Evolutionary conservation across 2,888 invertebrate genomes (phyloP).

Genomic region (Allophyes oxyacanthae): DNA sequence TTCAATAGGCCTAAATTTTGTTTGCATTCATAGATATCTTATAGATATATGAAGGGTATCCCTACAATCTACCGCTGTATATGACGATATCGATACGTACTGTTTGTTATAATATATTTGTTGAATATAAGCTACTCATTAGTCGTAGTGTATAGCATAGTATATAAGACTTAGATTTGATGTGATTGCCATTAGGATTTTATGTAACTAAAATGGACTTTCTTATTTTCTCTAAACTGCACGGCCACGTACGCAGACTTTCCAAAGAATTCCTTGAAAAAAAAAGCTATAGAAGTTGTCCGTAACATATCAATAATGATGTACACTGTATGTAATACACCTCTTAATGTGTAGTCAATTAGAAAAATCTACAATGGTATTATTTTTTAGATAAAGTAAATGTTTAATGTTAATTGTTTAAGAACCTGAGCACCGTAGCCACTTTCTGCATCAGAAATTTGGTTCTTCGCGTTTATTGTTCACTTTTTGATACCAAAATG

Average conservation of each 20-base stretch:
- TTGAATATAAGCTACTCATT: slow-evolving; percentile 49
- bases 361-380: slow-evolving; percentile 61
- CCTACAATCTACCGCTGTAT: slow-evolving; percentile 25
- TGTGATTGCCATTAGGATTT: slow-evolving; percentile 71
- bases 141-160: slow-evolving; percentile 56
- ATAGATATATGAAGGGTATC: slow-evolving; percentile 11
- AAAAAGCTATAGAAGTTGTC: slow-evolving; percentile 14
- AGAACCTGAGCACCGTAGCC: slow-evolving; percentile 21
- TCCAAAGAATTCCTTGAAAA: slow-evolving; percentile 11
- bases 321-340: slow-evolving; percentile 50
- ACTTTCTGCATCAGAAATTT: too few species aligned
- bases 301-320: slow-evolving; percentile 29
- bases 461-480: too few species aligned
- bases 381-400: slow-evolving; percentile 72
- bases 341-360: slow-evolving; percentile 67
- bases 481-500: too few species aligned
- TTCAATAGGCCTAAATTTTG: slow-evolving; percentile 54
- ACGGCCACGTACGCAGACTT: slow-evolving; percentile 28
- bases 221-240: slow-evolving; percentile 45
- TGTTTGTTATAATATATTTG: slow-evolving; percentile 46
- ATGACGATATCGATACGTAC: slow-evolving; percentile 36
- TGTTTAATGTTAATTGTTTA: slow-evolving; percentile 78
- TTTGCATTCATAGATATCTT: slow-evolving; percentile 19
- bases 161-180: slow-evolving; percentile 67
- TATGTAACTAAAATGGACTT: slow-evolving; percentile 52